These are phyloP conservation scores for Caenorhabditis briggsae DNA, from an alignment of 1,140 invertebrate species.

Conservation along the genomic window DNA sequence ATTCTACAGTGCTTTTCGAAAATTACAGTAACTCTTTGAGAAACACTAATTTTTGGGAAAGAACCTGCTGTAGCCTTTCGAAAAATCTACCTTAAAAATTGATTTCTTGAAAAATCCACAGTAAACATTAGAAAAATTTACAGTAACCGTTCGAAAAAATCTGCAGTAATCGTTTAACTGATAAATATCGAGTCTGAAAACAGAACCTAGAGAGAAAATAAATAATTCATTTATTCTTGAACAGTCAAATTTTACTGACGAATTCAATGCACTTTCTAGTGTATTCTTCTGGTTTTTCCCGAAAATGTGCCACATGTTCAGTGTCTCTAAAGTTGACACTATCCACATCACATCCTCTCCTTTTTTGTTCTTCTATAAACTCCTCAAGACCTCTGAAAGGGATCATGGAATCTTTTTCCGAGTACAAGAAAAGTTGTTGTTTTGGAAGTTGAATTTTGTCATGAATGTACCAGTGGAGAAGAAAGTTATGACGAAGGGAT, in stretches of 20 bases:
- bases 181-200: conserved; percentile 83
- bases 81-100: too few relatives aligned
- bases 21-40: too few relatives aligned
- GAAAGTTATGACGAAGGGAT: background rate
- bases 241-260: background rate
- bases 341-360: background rate
- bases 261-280: background rate
- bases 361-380: background rate
- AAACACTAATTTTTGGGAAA: too few relatives aligned
- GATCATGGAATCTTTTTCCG: background rate
- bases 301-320: background rate
- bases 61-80: too few relatives aligned
- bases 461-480: conserved; percentile 2
- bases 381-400: background rate
- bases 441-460: conserved; percentile 12
- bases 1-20: too few relatives aligned
- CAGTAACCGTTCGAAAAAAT: too few relatives aligned
- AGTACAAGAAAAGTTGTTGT: conserved; percentile 4
- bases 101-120: too few relatives aligned
- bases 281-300: background rate
- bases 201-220: background rate
- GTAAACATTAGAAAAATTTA: too few relatives aligned
- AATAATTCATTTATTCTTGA: too few relatives aligned
- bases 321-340: background rate
- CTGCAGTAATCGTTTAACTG: conserved; percentile 87